Base-by-base conservation (phyloP, 2,113 vertebrate species). In the Oreochromis niloticus region DNA sequence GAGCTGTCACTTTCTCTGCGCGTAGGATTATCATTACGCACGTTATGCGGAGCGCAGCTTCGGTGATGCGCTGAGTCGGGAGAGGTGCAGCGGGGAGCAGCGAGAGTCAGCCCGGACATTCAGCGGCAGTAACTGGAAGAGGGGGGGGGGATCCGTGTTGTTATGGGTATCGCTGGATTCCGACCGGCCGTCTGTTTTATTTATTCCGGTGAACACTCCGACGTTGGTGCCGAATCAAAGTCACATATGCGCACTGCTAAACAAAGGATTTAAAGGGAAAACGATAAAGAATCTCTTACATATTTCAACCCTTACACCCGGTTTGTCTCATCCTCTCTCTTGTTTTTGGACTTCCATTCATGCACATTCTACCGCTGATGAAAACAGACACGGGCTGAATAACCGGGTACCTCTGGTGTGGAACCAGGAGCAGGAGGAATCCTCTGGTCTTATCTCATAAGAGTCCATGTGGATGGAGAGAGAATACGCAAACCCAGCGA, bases 231-330 rank as follows among this genome's bases (percentile, higher is more conserved):
- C 24, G 84, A 84, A 71, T 80, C 84, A 88, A 85, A 86, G 86
- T 90, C 81, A 73, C 61, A 89, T 88, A 86, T 91, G 91, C 86
- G 91, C 91, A 85, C 85, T 50, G 71, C 86, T 85, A 80, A 93
- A 95, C 94, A 95, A 95, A 95, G 93, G 95, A 92, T 94, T 93
- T 94, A 91, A 68, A 68, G 59, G 63, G 34, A 56, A 93, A 92
- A 90, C 55, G 84, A 89, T 50, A 61, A 80, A 83, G 19, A 84
- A 83, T 80, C 82, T 57, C 9, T 3, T 7, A 4, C 24, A 50
- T n/a, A 19, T 79, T 88, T 84, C 24, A 78, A 83, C 39, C 82
- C 61, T 17, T 50, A 78, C 71, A 75, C 73, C 39, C 36, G 66
- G 66, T 22, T 48, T 63, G 16, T 56, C 71, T 52, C 46, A 22